Base-by-base conservation (phyloP, 2,888 invertebrate species). In the Oscheius sp. region DNA sequence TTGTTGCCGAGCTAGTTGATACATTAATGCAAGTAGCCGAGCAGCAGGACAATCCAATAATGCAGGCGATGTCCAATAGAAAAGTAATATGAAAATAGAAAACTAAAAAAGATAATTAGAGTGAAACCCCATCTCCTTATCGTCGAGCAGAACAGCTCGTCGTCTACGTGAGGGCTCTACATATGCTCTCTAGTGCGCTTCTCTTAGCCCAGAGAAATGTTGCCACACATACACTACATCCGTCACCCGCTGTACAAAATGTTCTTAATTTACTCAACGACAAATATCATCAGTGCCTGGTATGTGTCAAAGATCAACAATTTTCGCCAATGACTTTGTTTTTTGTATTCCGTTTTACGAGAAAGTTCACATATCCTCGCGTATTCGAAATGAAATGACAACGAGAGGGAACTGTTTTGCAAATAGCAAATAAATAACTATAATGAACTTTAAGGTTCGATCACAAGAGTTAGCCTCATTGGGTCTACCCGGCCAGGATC, bases 1-100 rank as follows among this genome's bases (percentile, higher is more conserved):
- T 97, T 89, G 95, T 97, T 74, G 89, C 95, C 84, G 94, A 95
- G 73, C 89, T 98, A 75, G 94, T 94, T 76, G 95, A 95, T 87
- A 94, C 95, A 86, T 92, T 98, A 69, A 90, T 94, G 74, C 95
- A 95, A 65, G 84, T 88, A 90, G 89, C 89, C 6, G 87, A 87
- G 69, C 86, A 86, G 28, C 85, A 87, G 54, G 87, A 87, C 14
- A 88, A 87, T 59, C 87, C 88, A 1, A 81, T 89, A 3, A 68
- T 69, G 2, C 63, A 70, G 5, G 78, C 74, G 2, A 72, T 78
- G 70, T 68, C 67, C 5, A 71, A 65, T n/a, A 20, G 71, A 38
- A 45, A 61, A 47, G 67, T 62, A 28, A 20, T 36, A 5, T 32
- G 12, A 36, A 4, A 47, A 3, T 3, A 5, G n/a, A 26, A 64